Evolutionary conservation across 30 jellyfish, hydroid and myxozoan genomes (phyloP).

Genomic region (Sanderia malayensis): DNA sequence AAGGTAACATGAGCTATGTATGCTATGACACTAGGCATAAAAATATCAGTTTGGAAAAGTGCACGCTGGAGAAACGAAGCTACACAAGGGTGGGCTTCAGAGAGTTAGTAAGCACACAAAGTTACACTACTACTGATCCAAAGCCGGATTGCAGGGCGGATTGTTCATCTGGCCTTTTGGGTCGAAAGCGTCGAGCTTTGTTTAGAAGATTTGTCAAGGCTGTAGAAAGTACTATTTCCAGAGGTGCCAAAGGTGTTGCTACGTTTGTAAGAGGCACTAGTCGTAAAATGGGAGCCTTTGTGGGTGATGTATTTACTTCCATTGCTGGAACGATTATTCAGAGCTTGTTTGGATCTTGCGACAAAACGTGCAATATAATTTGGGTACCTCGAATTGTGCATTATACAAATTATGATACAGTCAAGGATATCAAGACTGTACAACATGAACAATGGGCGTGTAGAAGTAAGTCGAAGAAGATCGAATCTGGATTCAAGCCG

Average conservation of each 20-base stretch:
- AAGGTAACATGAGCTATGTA: slow-evolving; percentile 28
- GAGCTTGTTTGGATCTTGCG: slow-evolving; percentile 59
- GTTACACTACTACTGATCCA: slow-evolving; percentile 6
- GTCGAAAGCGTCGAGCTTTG: slow-evolving; percentile 47
- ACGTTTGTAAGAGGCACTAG: slow-evolving; percentile 41
- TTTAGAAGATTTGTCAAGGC: background rate
- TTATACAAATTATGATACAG: slow-evolving; percentile 18
- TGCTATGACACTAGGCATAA: slow-evolving; percentile 38
- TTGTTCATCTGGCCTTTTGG: slow-evolving; percentile 66
- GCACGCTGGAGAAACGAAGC: slow-evolving; percentile 22
- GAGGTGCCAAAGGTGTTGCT: slow-evolving; percentile 25
- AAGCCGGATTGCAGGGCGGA: slow-evolving; percentile 22
- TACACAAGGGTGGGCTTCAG: slow-evolving; percentile 5
- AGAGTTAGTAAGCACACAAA: background rate
- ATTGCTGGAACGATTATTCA: slow-evolving; percentile 56
- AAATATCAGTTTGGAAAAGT: slow-evolving; percentile 12
- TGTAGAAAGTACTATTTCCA: slow-evolving; percentile 9
- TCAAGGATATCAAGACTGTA: slow-evolving; percentile 7
- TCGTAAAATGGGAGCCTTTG: slow-evolving; percentile 43
- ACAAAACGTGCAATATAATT: slow-evolving; percentile 23
- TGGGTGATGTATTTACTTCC: slow-evolving; percentile 44
- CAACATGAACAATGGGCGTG: slow-evolving; percentile 28
- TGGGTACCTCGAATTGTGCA: slow-evolving; percentile 20
- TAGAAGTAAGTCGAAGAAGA: slow-evolving; percentile 6
- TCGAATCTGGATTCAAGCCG: slow-evolving; percentile 28